Conservation (phyloP, 2,113 vertebrate species). For the Corythornis cristatus region DNA sequence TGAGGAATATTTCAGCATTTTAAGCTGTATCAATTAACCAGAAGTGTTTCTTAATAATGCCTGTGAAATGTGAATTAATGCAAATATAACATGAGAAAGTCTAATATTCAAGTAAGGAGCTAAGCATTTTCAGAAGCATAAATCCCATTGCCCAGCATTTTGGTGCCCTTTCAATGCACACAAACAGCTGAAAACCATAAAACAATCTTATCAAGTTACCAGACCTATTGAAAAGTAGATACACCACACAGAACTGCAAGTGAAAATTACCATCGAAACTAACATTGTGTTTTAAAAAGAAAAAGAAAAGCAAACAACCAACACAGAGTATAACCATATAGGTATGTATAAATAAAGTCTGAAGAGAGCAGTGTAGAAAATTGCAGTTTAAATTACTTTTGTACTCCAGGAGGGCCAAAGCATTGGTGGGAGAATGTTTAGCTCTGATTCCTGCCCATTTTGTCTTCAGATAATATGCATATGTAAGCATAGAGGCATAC, state of each 20-base stretch:
- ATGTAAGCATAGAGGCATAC: background rate
- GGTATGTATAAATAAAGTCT: background rate
- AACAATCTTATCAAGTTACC: background rate
- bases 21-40: background rate
- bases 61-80: background rate
- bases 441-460: background rate
- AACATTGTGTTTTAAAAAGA: background rate
- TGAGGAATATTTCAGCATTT: background rate
- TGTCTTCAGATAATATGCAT: background rate
- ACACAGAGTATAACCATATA: background rate
- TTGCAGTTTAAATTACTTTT: background rate
- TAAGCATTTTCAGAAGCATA: fast-evolving
- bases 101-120: background rate
- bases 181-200: background rate
- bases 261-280: background rate
- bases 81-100: background rate
- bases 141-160: background rate
- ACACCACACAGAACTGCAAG: background rate
- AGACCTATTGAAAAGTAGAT: background rate
- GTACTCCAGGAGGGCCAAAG: background rate
- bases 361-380: background rate
- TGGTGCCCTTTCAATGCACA: background rate
- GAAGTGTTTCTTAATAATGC: background rate
- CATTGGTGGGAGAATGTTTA: background rate
- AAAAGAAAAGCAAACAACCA: background rate